These are phyloP conservation scores for Corynorhinus townsendii DNA, from an alignment of 2,113 vertebrate genomes.

Conservation along the genomic window DNA sequence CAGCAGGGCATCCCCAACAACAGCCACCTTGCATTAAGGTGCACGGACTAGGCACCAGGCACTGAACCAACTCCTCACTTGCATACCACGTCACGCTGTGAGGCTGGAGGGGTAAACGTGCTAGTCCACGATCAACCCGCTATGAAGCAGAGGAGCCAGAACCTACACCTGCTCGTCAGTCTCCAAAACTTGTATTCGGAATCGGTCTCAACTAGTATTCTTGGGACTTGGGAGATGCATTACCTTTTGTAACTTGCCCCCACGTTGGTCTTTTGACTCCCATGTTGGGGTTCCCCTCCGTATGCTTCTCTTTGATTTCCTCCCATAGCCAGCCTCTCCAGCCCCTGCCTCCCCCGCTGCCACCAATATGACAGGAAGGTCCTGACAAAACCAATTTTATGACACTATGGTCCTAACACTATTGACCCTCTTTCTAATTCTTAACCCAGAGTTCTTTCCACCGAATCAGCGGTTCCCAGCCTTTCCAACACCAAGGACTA, in stretches of 20 bases:
- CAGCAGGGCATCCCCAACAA: background rate
- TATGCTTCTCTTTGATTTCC: background rate
- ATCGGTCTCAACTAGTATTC: background rate
- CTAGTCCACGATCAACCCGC: background rate
- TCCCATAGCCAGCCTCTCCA: background rate
- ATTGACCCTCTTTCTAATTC: background rate
- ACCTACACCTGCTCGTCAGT: background rate
- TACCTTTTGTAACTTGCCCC: background rate
- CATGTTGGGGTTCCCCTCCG: background rate
- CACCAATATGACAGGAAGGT: background rate
- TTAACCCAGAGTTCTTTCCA: background rate
- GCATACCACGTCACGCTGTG: rapidly evolving
- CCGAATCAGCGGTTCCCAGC: background rate
- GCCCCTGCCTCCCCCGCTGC: background rate
- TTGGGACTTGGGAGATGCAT: background rate
- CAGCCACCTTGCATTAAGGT: background rate
- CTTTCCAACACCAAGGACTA: background rate
- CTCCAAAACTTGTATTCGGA: background rate
- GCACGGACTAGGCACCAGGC: background rate
- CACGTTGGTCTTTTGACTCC: background rate
- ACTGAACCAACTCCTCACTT: background rate
- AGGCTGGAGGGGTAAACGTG: background rate
- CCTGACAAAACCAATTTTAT: background rate
- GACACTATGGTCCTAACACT: background rate
- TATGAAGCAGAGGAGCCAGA: background rate